Conservation (phyloP, 2,113 vertebrate species). For the Morone chrysops region DNA sequence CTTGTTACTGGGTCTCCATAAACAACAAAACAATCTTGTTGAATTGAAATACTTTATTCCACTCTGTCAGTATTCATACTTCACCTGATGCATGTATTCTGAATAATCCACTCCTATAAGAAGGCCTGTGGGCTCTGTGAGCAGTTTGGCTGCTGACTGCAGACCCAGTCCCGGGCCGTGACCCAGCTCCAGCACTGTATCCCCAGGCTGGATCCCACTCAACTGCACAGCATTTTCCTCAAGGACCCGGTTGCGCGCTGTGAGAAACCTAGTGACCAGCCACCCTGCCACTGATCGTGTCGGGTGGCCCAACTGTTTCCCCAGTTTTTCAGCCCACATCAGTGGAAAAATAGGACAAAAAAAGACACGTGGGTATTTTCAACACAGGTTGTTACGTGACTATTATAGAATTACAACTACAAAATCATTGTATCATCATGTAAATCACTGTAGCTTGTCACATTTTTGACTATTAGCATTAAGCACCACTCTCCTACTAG, state of each 20-base stretch:
- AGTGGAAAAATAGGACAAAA: slow-evolving; percentile 20
- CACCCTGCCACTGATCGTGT: slow-evolving; percentile 74
- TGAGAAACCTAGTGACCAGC: slow-evolving; percentile 71
- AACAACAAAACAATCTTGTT: too few species aligned
- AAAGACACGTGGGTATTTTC: not conserved
- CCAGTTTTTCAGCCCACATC: slow-evolving; percentile 66
- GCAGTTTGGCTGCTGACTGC: slow-evolving; percentile 63
- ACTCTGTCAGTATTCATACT: not conserved
- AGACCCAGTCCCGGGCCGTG: slow-evolving; percentile 81
- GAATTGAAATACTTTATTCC: not conserved
- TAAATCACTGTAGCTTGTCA: too few species aligned
- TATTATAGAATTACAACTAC: not conserved
- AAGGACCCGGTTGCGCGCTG: slow-evolving; percentile 61
- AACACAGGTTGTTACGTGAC: not conserved
- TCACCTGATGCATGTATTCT: slow-evolving; percentile 81
- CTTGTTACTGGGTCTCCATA: too few species aligned
- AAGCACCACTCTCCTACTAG: not conserved
- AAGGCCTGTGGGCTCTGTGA: slow-evolving; percentile 68
- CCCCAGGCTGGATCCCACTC: slow-evolving; percentile 72
- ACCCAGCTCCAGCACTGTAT: slow-evolving; percentile 81
- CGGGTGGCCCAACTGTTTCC: slow-evolving; percentile 75
- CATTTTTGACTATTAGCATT: not conserved
- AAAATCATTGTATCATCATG: not conserved
- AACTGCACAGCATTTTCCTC: slow-evolving; percentile 78
- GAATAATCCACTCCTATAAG: slow-evolving; percentile 83